Conservation (phyloP, 2,797 vertebrate genomes). For the Cyprinodon diabolis region DNA sequence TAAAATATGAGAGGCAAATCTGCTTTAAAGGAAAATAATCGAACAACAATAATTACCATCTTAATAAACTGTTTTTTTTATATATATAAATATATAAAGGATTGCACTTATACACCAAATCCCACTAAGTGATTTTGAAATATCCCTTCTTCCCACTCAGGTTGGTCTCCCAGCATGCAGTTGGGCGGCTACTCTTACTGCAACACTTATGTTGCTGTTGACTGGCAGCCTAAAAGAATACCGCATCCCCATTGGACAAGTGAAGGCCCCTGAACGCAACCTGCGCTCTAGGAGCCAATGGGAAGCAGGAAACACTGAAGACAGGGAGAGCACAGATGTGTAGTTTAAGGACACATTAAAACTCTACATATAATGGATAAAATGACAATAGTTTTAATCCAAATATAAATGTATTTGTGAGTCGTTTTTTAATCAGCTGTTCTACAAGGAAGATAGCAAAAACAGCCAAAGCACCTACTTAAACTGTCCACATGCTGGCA, state of each 20-base stretch:
- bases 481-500: background rate
- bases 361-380: background rate
- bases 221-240: constrained; percentile 59
- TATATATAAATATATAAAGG: background rate
- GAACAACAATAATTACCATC: background rate
- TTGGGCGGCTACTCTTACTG: constrained; percentile 73
- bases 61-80: background rate
- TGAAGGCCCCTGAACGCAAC: constrained; percentile 71
- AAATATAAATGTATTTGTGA: background rate
- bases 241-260: constrained; percentile 65
- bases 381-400: background rate
- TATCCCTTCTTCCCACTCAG: constrained; percentile 37
- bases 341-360: constrained; percentile 24
- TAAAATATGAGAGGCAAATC: background rate
- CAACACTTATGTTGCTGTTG: constrained; percentile 75
- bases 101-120: background rate
- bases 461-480: background rate
- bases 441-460: background rate
- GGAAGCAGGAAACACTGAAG: constrained; percentile 44
- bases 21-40: background rate
- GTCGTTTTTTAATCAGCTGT: background rate
- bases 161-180: constrained; percentile 80
- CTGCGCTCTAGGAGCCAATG: constrained; percentile 53
- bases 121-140: constrained; percentile 7
- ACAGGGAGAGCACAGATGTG: constrained; percentile 60